These are phyloP conservation scores for Callyntrura sp. DNA, from an alignment of 2,888 invertebrate genomes.

Conservation along the genomic window DNA sequence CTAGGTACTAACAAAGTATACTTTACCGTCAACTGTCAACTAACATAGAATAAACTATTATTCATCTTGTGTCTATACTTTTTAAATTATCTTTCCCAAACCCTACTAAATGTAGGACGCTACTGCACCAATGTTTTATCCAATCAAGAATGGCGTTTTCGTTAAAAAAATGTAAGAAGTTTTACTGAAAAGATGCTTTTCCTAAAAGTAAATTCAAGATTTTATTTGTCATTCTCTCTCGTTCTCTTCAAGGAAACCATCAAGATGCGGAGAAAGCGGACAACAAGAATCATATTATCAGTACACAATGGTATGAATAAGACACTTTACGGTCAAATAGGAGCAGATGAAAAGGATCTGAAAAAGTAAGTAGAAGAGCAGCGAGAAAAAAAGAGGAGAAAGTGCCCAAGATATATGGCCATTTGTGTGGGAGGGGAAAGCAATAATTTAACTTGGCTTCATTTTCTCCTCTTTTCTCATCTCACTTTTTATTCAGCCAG, in stretches of 20 bases:
- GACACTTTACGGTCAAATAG: conserved; percentile 73
- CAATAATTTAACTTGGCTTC: conserved; percentile 75
- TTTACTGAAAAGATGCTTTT: not conserved
- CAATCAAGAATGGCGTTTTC: not conserved
- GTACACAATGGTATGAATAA: conserved; percentile 71
- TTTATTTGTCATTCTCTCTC: conserved; percentile 6
- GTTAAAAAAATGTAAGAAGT: not conserved
- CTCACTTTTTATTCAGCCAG: conserved; percentile 68
- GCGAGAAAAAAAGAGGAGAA: conserved; percentile 45
- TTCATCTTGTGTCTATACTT: conserved; percentile 11
- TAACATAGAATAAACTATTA: not conserved
- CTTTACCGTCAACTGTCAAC: not conserved
- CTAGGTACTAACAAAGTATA: conserved; percentile 2
- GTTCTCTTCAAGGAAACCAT: conserved; percentile 20
- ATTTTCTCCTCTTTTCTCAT: conserved; percentile 76
- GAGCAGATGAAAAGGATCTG: conserved; percentile 54
- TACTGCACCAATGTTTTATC: not conserved
- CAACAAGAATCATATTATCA: conserved; percentile 74
- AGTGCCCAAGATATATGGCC: conserved; percentile 75
- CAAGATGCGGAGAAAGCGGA: conserved; percentile 46
- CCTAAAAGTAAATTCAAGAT: conserved; percentile 39
- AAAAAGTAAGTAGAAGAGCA: conserved; percentile 2
- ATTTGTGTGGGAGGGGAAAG: conserved; percentile 78
- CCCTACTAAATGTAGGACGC: not conserved
- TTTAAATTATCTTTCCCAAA: conserved; percentile 10